Evolutionary conservation across 35 echinoderm and acorn worm genomes (phyloP).

Genomic region (Patiria miniata): DNA sequence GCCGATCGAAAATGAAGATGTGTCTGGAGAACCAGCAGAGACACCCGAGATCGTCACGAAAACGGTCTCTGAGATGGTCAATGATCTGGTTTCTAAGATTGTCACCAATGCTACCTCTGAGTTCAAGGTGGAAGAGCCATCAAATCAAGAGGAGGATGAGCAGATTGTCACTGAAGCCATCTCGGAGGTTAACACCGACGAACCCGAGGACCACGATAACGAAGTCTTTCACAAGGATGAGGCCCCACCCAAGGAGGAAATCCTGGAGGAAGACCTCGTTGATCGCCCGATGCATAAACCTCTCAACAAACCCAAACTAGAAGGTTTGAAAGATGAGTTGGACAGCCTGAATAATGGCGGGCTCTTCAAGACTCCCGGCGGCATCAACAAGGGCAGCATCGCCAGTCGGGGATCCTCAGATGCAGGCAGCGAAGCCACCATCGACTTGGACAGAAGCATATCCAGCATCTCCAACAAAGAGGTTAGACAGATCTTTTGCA

Average conservation of each 20-base stretch:
- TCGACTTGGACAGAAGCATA: constrained; percentile 45
- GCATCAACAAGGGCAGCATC: constrained; percentile 35
- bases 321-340: neutral
- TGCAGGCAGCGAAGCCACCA: constrained; percentile 62
- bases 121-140: no score
- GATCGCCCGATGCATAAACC: neutral
- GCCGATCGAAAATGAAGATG: neutral
- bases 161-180: no score
- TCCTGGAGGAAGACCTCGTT: neutral
- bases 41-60: neutral
- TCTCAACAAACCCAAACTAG: neutral
- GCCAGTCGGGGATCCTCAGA: constrained; percentile 67
- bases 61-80: neutral
- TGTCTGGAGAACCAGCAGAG: neutral
- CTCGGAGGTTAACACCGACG: neutral
- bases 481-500: neutral
- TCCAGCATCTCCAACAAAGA: neutral
- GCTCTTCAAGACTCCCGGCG: neutral
- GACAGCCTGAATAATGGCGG: neutral
- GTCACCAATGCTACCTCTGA: neutral
- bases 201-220: neutral
- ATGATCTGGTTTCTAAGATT: no score
- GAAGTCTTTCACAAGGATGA: neutral
- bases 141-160: no score
- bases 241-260: neutral